Base-by-base conservation (phyloP, 1,140 invertebrate genomes). In the Chymomyza costata region DNA sequence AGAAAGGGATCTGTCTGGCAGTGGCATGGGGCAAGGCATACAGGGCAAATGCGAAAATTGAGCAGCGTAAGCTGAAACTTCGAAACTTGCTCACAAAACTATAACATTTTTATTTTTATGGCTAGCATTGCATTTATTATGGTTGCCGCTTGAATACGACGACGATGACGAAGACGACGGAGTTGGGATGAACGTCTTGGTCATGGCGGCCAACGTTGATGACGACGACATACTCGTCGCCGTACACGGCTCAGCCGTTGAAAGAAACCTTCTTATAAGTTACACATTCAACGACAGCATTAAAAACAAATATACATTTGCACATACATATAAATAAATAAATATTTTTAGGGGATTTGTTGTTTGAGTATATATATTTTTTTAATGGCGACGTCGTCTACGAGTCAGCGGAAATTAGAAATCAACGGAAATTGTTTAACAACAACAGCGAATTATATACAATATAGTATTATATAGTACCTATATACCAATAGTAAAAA, bases 81-180 rank as follows among this genome's bases (percentile, higher is more conserved):
- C 37, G 48, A 53, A 49, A 31, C 18, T 37, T 25, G 17, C 43
- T 52, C 63, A 46, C 55, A 53, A 76, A 76, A 78, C 71, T 78
- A 78, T 80, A 80, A 71, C 53, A 69, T 60, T 68, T 57, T 78
- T 63, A 66, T 71, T 80, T 76, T 78, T 78, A 78, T 78, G 73
- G 63, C 73, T 50, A 74, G 55, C 65, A 69, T 50, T 76, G 69
- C 69, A 80, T 80, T 71, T 78, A 78, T 80, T 80, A 67, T 67
- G 73, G 37, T 50, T 49, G 49, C 48, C 48, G 8, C 8, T 25
- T 25, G 8, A 25, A 8, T 5, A 15, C 51, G 54, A 62, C 34
- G 32, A 38, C 49, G 57, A 53, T 34, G 48, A 38, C 25, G 31
- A 46, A 46, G 30, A 35, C 21, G 21, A 16, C 28, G 37, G 10